A percentile compares a stretch with the other conserved stretches of the same genome.
Conservation (phyloP, 2,888 invertebrate species). For the Cephus spinipes region DNA sequence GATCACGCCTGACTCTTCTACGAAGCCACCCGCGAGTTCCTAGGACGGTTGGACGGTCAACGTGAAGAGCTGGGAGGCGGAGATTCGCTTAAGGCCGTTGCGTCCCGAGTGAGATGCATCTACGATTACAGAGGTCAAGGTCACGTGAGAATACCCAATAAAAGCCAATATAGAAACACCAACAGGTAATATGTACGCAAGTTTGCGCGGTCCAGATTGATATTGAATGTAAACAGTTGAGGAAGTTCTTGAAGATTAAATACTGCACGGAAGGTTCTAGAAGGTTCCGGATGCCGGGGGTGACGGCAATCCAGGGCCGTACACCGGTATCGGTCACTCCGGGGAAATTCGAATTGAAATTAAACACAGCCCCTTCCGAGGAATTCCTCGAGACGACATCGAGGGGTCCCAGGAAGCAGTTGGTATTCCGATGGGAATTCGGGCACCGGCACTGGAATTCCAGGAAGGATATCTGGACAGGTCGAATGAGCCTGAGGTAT, state of each 20-base stretch:
- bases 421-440: not conserved
- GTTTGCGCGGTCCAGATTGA: not conserved
- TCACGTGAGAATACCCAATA: not conserved
- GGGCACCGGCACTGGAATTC: not conserved
- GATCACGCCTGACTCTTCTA: not conserved
- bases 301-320: not conserved
- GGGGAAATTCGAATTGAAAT: not conserved
- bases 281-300: not conserved
- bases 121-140: not conserved
- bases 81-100: not conserved
- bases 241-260: not conserved
- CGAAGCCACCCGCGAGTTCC: not conserved
- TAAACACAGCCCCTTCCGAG: not conserved
- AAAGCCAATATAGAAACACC: not conserved
- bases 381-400: not conserved
- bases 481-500: not conserved
- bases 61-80: not conserved
- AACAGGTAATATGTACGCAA: not conserved
- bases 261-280: not conserved
- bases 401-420: not conserved
- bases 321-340: not conserved
- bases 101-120: too few relatives aligned
- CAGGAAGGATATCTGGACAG: not conserved
- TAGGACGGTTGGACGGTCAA: not conserved
- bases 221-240: not conserved